These are phyloP conservation scores for Montipora efflorescens DNA, from an alignment of 64 coral and sea anemone genomes.

Conservation along the genomic window DNA sequence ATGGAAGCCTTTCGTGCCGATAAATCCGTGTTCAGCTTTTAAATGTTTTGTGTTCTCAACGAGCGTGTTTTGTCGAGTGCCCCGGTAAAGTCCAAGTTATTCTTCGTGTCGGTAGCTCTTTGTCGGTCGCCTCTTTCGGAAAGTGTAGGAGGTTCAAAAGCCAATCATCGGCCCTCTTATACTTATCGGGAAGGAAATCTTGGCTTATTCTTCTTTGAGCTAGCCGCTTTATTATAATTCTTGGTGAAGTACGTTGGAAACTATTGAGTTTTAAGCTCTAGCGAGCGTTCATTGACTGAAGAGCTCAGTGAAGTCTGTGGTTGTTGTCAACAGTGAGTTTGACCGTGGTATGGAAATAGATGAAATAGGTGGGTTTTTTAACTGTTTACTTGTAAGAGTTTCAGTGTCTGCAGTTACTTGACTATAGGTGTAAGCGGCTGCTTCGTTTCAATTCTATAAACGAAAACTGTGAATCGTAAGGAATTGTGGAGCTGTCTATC, in stretches of 20 bases:
- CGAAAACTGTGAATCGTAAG: background rate
- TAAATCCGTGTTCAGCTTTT: background rate
- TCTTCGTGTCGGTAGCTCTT: conserved; percentile 6
- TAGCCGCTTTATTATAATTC: background rate
- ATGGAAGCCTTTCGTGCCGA: background rate
- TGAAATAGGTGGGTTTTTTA: conserved; percentile 23
- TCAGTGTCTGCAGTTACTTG: background rate
- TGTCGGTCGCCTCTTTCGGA: conserved; percentile 47
- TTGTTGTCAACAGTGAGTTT: background rate
- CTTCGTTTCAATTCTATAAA: background rate
- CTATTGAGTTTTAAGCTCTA: background rate
- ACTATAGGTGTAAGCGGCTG: background rate
- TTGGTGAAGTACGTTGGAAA: conserved; percentile 20
- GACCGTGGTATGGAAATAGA: conserved; percentile 19
- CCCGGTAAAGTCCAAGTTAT: conserved; percentile 9
- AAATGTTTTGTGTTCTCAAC: background rate
- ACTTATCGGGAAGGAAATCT: conserved; percentile 35
- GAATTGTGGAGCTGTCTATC: background rate
- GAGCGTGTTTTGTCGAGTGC: background rate
- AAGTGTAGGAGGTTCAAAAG: conserved; percentile 34
- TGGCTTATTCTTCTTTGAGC: background rate
- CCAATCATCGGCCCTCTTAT: conserved; percentile 33
- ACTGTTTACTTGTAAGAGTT: background rate
- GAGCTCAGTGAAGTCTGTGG: background rate
- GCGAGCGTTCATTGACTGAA: background rate